These are phyloP conservation scores for Ochropacha duplaris DNA, from an alignment of 2,888 invertebrate species.

Conservation along the genomic window DNA sequence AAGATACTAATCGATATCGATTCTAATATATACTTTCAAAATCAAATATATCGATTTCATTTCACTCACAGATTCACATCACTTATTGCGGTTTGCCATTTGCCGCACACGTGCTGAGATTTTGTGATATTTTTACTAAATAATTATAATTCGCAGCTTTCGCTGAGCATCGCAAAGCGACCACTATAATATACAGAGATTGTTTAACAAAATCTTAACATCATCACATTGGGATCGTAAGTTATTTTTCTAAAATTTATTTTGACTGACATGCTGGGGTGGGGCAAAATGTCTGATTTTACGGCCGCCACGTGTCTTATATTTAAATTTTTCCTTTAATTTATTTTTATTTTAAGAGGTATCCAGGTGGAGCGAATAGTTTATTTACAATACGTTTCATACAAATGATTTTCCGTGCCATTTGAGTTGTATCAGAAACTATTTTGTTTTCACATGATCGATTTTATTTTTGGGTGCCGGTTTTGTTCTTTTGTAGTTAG, in stretches of 20 bases:
- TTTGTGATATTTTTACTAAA: slow-evolving; percentile 79
- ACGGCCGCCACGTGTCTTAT: slow-evolving; percentile 79
- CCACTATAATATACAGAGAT: slow-evolving; percentile 47
- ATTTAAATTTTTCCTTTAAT: slow-evolving; percentile 51
- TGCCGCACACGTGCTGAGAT: slow-evolving; percentile 81
- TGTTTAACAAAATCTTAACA: slow-evolving; percentile 53
- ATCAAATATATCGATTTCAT: neutral
- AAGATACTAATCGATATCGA: neutral
- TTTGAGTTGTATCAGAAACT: slow-evolving; percentile 25
- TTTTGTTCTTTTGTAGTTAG: slow-evolving; percentile 16
- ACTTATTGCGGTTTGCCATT: slow-evolving; percentile 74
- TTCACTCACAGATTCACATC: slow-evolving; percentile 19
- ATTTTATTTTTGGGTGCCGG: slow-evolving; percentile 49
- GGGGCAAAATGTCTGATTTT: slow-evolving; percentile 73
- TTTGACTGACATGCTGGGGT: slow-evolving; percentile 75
- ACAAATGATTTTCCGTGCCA: too few relatives aligned
- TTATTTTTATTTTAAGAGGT: slow-evolving; percentile 32
- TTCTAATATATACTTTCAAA: neutral
- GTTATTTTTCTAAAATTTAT: slow-evolving; percentile 54
- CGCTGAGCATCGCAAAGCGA: slow-evolving; percentile 46
- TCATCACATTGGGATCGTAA: slow-evolving; percentile 59
- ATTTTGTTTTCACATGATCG: slow-evolving; percentile 58
- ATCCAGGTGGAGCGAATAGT: slow-evolving; percentile 12
- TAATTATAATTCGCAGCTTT: slow-evolving; percentile 66
- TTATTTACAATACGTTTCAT: slow-evolving; percentile 6